Evolutionary conservation across 2,797 vertebrate species (phyloP).

Genomic region (Octomys mimax): DNA sequence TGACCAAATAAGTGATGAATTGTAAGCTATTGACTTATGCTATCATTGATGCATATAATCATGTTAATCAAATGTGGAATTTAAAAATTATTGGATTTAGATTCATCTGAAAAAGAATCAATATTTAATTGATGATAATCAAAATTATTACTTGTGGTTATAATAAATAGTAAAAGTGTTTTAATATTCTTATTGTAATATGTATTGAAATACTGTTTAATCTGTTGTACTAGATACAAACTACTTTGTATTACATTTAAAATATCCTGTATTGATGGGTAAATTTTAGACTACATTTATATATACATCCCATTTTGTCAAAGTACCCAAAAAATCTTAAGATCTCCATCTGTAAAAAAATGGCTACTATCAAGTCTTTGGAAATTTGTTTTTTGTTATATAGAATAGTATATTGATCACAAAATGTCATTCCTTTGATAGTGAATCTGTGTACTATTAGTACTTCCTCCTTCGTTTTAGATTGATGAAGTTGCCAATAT

Average conservation of each 20-base stretch:
- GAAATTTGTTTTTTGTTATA: conserved; percentile 33
- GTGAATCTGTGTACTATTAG: neutral
- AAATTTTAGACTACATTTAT: neutral
- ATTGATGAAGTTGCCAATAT: conserved; percentile 95
- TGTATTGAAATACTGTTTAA: conserved; percentile 58
- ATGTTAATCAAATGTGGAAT: neutral
- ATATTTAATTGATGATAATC: conserved; percentile 24
- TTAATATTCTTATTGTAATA: conserved; percentile 28
- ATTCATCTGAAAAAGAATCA: conserved; percentile 1
- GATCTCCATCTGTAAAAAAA: neutral
- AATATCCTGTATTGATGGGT: conserved; percentile 8
- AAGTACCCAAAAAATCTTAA: neutral
- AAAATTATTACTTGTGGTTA: conserved; percentile 27
- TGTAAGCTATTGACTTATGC: conserved; percentile 31
- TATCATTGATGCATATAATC: neutral
- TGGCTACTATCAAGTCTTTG: neutral
- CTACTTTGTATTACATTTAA: conserved; percentile 58
- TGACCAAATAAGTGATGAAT: conserved; percentile 50
- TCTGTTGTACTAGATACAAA: conserved; percentile 21
- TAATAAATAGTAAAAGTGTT: conserved; percentile 46
- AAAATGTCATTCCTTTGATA: neutral
- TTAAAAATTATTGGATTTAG: neutral
- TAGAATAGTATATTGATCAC: neutral
- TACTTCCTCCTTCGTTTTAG: conserved; percentile 79
- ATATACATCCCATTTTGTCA: neutral